Evolutionary conservation across 2,113 vertebrate species (phyloP).

Genomic region (Bubo blakistoni): DNA sequence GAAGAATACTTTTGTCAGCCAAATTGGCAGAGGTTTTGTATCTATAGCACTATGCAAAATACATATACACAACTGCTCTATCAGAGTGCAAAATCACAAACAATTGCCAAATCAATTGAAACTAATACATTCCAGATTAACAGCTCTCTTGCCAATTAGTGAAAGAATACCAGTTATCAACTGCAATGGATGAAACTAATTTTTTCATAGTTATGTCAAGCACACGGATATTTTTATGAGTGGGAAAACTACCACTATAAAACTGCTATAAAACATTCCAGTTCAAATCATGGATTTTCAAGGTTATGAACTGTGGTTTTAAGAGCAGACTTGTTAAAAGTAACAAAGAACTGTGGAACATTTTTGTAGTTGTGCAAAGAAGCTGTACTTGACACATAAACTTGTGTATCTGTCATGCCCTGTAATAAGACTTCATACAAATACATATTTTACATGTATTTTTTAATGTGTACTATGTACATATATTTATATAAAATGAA

Average conservation of each 20-base stretch:
- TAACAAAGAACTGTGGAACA: neutral
- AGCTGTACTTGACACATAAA: neutral
- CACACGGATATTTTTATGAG: neutral
- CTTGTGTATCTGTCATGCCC: neutral
- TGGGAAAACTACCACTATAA: neutral
- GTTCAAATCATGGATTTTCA: neutral
- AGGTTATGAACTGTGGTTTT: neutral
- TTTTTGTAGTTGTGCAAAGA: neutral
- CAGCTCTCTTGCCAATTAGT: neutral
- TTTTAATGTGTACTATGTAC: neutral
- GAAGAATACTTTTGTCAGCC: neutral
- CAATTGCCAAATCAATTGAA: conserved; percentile 8
- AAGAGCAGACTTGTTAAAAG: neutral
- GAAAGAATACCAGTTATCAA: conserved; percentile 17
- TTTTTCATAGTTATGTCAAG: neutral
- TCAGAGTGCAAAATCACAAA: neutral
- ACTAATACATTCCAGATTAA: conserved; percentile 3
- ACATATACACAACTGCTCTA: neutral
- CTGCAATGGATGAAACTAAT: neutral
- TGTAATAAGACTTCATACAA: neutral
- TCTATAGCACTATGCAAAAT: conserved; percentile 3
- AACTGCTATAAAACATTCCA: neutral
- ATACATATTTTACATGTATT: neutral
- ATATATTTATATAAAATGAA: neutral
- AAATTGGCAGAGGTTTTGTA: neutral